phyloP scores from a whole-genome alignment of 2,113 vertebrate genomes.

The Erythrocercus mccallii region DNA sequence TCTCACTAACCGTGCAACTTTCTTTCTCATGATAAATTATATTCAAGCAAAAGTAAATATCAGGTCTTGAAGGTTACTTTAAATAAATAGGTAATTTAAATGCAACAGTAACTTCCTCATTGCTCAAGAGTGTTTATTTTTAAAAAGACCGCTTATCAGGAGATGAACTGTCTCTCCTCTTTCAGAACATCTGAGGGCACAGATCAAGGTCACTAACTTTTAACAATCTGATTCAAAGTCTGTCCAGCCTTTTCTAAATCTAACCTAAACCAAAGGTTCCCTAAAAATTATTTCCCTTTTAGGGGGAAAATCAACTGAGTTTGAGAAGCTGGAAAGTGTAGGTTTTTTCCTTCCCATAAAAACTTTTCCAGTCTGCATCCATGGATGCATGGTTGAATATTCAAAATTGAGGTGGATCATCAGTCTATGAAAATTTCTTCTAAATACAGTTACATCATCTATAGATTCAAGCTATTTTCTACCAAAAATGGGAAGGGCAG shows the following conservation, averaged over 20 bases:
- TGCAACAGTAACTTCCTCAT: conserved; percentile 56
- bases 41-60: conserved; percentile 51
- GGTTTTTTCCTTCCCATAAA: neutral
- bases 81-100: conserved; percentile 72
- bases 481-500: neutral
- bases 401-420: neutral
- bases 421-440: neutral
- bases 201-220: neutral
- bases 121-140: conserved; percentile 27
- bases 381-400: neutral
- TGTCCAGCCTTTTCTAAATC: neutral
- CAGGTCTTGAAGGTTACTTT: conserved; percentile 65
- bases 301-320: neutral
- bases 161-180: neutral
- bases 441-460: neutral
- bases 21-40: conserved; percentile 53
- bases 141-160: conserved; percentile 34
- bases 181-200: neutral
- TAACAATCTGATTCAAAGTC: neutral
- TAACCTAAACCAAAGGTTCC: neutral
- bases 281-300: neutral
- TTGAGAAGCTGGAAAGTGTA: neutral
- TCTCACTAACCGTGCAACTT: conserved; percentile 43
- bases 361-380: neutral
- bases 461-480: neutral